Conservation (phyloP, 2,113 vertebrate species). For the Oreochromis spilurus region DNA sequence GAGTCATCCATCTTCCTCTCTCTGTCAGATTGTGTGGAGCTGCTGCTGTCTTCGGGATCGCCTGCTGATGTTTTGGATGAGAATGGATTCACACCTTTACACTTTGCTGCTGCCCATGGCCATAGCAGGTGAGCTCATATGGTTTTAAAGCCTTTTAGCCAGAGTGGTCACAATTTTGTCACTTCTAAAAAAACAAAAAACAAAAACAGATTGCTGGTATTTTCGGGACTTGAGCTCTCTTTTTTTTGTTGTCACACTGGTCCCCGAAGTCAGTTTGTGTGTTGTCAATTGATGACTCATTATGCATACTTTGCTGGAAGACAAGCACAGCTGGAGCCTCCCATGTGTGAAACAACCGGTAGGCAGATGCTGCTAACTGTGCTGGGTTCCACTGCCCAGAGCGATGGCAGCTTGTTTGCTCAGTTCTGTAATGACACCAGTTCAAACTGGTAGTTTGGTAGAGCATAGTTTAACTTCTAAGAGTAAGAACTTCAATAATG, state of each 20-base stretch:
- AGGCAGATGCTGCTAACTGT: background rate
- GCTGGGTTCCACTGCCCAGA: background rate
- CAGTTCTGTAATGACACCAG: background rate
- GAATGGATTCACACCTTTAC: conserved; percentile 91
- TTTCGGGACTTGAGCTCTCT: background rate
- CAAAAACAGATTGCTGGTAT: background rate
- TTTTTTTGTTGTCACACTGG: background rate
- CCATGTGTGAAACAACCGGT: background rate
- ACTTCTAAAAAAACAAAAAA: background rate
- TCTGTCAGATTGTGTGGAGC: conserved; percentile 85
- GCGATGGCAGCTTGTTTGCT: background rate
- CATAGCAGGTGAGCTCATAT: conserved; percentile 77
- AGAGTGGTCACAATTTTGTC: background rate
- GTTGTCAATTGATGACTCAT: background rate
- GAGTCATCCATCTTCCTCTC: background rate
- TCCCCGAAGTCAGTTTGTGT: background rate
- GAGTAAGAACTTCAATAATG: background rate
- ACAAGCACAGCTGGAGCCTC: background rate
- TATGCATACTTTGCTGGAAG: background rate
- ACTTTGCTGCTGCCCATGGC: conserved; percentile 84
- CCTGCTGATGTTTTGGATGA: conserved; percentile 82
- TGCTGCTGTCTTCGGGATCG: conserved; percentile 89
- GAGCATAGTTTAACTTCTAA: background rate
- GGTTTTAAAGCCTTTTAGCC: background rate
- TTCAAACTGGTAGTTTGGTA: background rate